Evolutionary conservation across 2,888 invertebrate species (phyloP), one percentile per base, ranked within the genome.

Genomic region (Nomada goodeniana): DNA sequence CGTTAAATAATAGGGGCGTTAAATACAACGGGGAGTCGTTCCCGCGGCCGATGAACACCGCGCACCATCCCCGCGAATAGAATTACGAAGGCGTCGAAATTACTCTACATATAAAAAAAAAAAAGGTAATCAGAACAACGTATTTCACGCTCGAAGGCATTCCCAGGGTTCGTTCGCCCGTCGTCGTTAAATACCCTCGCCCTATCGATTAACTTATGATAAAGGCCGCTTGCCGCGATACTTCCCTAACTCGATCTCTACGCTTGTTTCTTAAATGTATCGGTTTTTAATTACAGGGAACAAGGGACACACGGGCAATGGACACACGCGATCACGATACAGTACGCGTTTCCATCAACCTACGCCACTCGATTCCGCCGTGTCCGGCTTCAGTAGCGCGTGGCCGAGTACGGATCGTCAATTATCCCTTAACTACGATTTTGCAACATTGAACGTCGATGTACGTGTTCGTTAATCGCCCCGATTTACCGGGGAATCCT

Each of bases 31-130:
- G 29, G 11, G 13, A 47, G 57, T 65, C 47, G 60, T 26, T 80
- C 61, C 29, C 26, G 71, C 70, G 79, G 36, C 11, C 65, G 68
- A 71, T 26, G 29, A 57, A 61, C 61, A 29, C 11, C 61, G 71
- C 26, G 20, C 26, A 53, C n/a, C 20, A 23, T n/a, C n/a, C 11
- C 20, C 20, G 18, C 23, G 47, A 23, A 65, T 73, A 64, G 53
- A 64, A 18, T 80, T 72, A 69, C 76, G 72, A 72, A 76, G 68
- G 76, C 76, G 68, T 82, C 75, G 64, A 52, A 23, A 80, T 76
- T 82, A 72, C 20, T 55, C 82, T 82, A 82, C 81, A 76, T 72
- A 80, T 82, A 76, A 81, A 81, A 83, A 73, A 47, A 83, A 76
- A 81, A 81, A 83, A 73, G 2, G 81, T 83, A 83, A 83, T 81